Base-by-base conservation (phyloP, 1,140 invertebrate genomes). In the Drosophila tristis region DNA sequence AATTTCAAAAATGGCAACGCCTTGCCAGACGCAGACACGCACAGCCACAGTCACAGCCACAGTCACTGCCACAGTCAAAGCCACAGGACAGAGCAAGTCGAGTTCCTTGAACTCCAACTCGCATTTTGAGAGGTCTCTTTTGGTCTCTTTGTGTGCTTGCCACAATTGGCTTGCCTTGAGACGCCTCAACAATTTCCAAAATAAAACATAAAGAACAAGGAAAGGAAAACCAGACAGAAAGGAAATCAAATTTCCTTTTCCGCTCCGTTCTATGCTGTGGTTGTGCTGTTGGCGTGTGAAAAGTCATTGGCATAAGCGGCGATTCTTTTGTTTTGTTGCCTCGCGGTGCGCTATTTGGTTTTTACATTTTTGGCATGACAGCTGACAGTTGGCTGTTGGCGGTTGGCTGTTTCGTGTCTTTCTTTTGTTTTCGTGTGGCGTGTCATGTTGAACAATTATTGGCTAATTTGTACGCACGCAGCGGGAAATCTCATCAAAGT, bases 401-500 rank as follows among this genome's bases (percentile, higher is more conserved):
- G n/a, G n/a, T n/a, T 57, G 64, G 59, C 68, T 54, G 57, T 66
- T 55, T 57, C 49, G 39, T 49, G 23, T 59, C 48, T 7, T 3
- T 26, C 5, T 20, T 42, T 25, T 9, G 44, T 49, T 51, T 62
- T 58, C 23, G 31, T 64, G 71, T 74, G 61, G 73, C 72, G 62
- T 75, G 73, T 75, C 72, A 47, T 75, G 82, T 78, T 80, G 26
- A 81, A 81, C 68, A 86, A 86, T 86, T 86, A 81, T 86, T 87
- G 74, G 82, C 82, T 86, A 87, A 86, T 86, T 86, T 86, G 85
- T 87, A 76, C 65, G 51, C 82, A 86, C 78, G 78, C 82, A 81
- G 74, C 80, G 59, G 82, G 63, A 78, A 72, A 58, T 70, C 82
- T 78, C 82, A 87, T 71, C 84, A 72, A 70, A 66, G 82, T 50